Evolutionary conservation across 1,140 invertebrate species (phyloP).

Genomic region (Orius insidiosus): DNA sequence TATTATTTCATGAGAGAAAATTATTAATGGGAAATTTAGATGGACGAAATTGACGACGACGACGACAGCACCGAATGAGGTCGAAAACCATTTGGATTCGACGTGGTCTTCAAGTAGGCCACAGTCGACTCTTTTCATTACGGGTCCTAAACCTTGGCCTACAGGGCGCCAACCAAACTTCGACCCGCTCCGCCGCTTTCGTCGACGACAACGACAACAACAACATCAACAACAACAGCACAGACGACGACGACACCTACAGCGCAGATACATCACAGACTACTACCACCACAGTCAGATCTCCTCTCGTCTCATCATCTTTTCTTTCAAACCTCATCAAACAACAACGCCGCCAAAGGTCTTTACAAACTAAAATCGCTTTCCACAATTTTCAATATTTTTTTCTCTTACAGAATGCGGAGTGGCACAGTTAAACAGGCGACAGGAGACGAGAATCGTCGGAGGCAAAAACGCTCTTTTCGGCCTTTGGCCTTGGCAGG

Average conservation of each 20-base stretch:
- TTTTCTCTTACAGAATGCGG: slow-evolving; percentile 50
- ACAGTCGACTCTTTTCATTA: slow-evolving; percentile 18
- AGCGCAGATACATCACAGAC: slow-evolving; percentile 18
- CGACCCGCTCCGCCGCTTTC: slow-evolving; percentile 10
- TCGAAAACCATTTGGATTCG: slow-evolving; percentile 16
- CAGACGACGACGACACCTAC: slow-evolving; percentile 14
- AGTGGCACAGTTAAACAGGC: slow-evolving; percentile 43
- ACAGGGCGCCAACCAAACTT: slow-evolving; percentile 11
- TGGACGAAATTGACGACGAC: slow-evolving; percentile 19
- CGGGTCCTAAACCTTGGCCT: slow-evolving; percentile 12
- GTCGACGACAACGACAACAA: slow-evolving; percentile 23
- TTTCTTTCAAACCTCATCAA: too few relatives aligned
- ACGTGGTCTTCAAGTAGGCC: slow-evolving; percentile 19
- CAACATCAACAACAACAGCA: slow-evolving; percentile 21
- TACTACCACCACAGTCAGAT: slow-evolving; percentile 3
- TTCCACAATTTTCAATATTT: not conserved
- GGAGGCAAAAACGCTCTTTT: slow-evolving; percentile 77
- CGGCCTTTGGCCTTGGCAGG: slow-evolving; percentile 88
- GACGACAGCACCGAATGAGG: slow-evolving; percentile 7
- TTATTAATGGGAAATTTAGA: not conserved
- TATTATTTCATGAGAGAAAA: too few relatives aligned
- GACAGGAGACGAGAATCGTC: slow-evolving; percentile 74
- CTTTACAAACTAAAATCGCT: too few relatives aligned
- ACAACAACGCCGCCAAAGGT: too few relatives aligned
- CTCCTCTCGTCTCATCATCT: slow-evolving; percentile 3